These are phyloP conservation scores for Rhea pennata DNA, from an alignment of 2,113 vertebrate species.

Conservation along the genomic window DNA sequence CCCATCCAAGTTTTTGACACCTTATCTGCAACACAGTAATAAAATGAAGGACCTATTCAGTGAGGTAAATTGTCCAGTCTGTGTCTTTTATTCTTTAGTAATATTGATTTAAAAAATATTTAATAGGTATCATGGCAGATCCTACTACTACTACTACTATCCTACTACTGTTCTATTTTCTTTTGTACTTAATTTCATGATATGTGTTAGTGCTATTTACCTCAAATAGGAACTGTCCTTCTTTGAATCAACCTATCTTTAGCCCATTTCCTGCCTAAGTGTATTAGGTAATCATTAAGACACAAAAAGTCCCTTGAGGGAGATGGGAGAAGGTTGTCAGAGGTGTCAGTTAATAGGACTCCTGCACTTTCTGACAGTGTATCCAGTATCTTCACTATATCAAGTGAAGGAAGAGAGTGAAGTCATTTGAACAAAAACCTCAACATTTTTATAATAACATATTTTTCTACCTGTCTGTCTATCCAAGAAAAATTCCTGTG, in stretches of 20 bases:
- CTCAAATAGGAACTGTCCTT: background rate
- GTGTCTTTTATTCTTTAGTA: background rate
- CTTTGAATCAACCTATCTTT: background rate
- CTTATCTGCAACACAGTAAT: slow-evolving; percentile 93
- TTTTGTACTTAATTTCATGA: background rate
- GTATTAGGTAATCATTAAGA: background rate
- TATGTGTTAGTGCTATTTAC: background rate
- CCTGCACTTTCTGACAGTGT: background rate
- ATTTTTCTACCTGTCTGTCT: background rate
- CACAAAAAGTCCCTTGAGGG: background rate
- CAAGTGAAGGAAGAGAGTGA: background rate
- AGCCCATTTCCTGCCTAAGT: background rate
- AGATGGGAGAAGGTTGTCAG: background rate
- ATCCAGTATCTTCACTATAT: background rate
- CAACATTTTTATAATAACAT: background rate
- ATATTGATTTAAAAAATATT: background rate
- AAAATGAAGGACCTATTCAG: slow-evolving; percentile 98
- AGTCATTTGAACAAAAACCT: background rate
- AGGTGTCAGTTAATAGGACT: background rate
- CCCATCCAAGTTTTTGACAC: slow-evolving; percentile 94
- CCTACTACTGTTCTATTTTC: background rate
- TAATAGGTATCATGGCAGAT: background rate
- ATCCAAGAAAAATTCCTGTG: background rate
- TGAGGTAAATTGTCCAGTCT: slow-evolving; percentile 75
- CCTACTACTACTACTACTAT: background rate